Base-by-base conservation (phyloP, 2,797 vertebrate species). In the Enteromius afrohamiltoni region DNA sequence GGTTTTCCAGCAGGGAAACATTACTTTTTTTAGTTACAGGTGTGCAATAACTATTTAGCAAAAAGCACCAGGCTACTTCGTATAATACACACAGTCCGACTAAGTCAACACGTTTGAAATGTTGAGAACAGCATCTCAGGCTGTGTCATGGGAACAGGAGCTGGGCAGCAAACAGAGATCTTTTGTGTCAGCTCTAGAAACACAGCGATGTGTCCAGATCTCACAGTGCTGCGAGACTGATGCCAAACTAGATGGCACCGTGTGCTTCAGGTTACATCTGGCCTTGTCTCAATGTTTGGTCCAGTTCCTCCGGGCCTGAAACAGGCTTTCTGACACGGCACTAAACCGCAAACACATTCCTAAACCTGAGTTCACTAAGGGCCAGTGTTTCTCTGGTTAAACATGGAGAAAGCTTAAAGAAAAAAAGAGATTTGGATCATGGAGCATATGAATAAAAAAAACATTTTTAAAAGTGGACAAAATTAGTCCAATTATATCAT, bases 131-230 rank as follows among this genome's bases (percentile, higher is more conserved):
- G 29, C 31, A 6, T 13, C 45, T 82, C 73, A 67, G 76, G 55
- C 80, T 65, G 80, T 76, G 80, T 76, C 71, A 55, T 76, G 80
- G 80, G 80, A 82, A 82, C 71, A 51, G 58, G 29, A 67, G 71
- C 53, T n/a, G 34, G 74, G 58, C 21, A 42, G 79, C 14, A 64
- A 83, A 65, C 68, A 81, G 75, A 77, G 55, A 87, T 49, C 67
- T 70, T 65, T 84, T 85, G 26, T 78, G 53, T 79, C 49, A 74
- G 85, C 81, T 78, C 84, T 85, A 80, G 62, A 37, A 82, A 81
- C 73, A 87, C 83, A 90, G 89, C 75, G 34, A 69, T 10, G 74
- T 64, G 79, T 85, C 8, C 88, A 87, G 86, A 74, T 34, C 79
- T 21, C 49, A 83, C 71, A 83, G 84, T 64, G 83, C 70, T 82